These are phyloP conservation scores for Lytechinus variegatus DNA, from an alignment of 35 echinoderm and acorn worm genomes.

Conservation along the genomic window DNA sequence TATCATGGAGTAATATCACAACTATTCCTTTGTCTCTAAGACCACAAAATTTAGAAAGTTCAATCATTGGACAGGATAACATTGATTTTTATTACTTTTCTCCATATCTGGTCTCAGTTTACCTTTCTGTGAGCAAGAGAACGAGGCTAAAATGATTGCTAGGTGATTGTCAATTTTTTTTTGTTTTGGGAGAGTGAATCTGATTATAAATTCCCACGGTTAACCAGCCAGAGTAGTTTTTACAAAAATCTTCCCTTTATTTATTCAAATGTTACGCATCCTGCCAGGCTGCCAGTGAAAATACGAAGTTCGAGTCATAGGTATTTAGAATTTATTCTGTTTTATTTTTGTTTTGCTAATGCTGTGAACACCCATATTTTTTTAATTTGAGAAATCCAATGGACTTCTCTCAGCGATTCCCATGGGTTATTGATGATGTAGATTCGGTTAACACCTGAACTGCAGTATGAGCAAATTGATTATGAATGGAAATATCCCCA, in stretches of 20 bases:
- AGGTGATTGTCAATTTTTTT: not conserved
- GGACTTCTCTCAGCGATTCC: not conserved
- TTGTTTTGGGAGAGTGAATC: not conserved
- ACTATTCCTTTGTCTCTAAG: not conserved
- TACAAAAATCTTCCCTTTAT: not conserved
- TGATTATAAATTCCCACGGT: not conserved
- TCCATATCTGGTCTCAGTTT: not conserved
- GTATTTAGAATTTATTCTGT: not conserved
- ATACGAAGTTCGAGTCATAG: not conserved
- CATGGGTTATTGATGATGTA: not conserved
- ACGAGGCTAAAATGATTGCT: not conserved
- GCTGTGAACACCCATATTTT: not conserved
- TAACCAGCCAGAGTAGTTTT: not conserved
- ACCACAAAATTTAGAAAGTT: slow-evolving; percentile 14
- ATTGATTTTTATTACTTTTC: slow-evolving; percentile 12
- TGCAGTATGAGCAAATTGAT: slow-evolving; percentile 8
- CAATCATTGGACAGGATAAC: not conserved
- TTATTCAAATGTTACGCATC: not conserved
- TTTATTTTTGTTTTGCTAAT: not conserved
- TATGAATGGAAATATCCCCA: slow-evolving; percentile 37
- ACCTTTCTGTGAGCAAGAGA: not conserved
- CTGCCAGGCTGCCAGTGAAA: not conserved
- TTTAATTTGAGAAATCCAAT: not conserved
- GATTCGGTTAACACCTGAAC: not conserved
- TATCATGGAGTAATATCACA: slow-evolving; percentile 1